phyloP scores from a whole-genome alignment of 2,888 invertebrate species.

The Ligdia adustata region DNA sequence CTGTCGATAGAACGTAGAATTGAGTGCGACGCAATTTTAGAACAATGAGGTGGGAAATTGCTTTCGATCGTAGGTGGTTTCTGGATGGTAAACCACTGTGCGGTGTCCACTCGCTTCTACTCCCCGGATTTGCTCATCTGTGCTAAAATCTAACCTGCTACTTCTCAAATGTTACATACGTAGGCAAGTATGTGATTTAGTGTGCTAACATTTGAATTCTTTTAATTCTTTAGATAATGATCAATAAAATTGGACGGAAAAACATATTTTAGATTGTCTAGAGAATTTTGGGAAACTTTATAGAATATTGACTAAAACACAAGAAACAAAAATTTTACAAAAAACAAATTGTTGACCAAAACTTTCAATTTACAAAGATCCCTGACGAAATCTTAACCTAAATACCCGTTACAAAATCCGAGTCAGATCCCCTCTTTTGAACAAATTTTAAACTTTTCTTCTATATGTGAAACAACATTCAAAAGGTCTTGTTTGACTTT shows the following conservation, averaged over 20 bases:
- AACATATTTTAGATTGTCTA: too few species aligned
- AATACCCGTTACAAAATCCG: constrained; percentile 4
- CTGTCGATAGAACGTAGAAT: constrained; percentile 49
- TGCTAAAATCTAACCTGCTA: constrained; percentile 14
- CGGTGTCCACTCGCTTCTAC: constrained; percentile 20
- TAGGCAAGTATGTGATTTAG: not conserved
- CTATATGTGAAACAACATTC: not conserved
- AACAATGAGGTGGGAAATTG: constrained; percentile 75
- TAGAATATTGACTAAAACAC: too few species aligned
- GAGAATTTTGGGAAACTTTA: too few species aligned
- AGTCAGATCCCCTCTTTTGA: constrained; percentile 2
- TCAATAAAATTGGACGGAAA: too few species aligned
- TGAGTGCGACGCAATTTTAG: constrained; percentile 66
- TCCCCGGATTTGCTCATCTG: constrained; percentile 20
- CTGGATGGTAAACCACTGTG: constrained; percentile 33
- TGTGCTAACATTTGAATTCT: too few species aligned
- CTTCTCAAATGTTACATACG: not conserved
- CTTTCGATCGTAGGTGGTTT: constrained; percentile 47
- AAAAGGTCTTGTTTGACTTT: constrained; percentile 7
- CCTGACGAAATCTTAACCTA: constrained; percentile 6
- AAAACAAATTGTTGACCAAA: too few species aligned
- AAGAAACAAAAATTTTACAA: too few species aligned
- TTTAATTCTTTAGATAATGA: too few species aligned
- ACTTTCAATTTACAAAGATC: too few species aligned
- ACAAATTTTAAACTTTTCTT: constrained; percentile 7